Evolutionary conservation across 1,140 invertebrate genomes (phyloP), one percentile per base, ranked within the genome.

Genomic region (Ptiloglossa arizonensis): DNA sequence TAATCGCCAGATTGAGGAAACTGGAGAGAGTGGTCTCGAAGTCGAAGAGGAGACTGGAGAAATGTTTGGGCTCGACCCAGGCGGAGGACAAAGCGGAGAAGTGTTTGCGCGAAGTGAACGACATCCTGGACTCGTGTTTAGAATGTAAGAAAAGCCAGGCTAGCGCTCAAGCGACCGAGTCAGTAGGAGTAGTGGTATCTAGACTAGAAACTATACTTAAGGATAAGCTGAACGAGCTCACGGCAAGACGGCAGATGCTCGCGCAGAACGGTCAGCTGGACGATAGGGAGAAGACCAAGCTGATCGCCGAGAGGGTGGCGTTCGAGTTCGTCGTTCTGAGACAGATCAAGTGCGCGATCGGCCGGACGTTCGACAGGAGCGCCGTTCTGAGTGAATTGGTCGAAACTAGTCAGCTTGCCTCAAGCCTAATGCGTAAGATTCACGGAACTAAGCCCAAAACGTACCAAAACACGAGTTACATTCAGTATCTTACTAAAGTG

Each of bases 281-380:
- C 68, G 93, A 94, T 50, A 93, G 94, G 79, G 94, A 95, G 62
- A 95, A 94, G 85, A 89, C 95, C 72, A 94, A 95, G 85, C 92
- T 96, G 63, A 89, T 96, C 73, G 96, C 96, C 2, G 96, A 96
- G 87, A 95, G 96, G 83, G 91, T 97, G 29, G 96, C 96, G 0
- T 96, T 95, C 87, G 96, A 97, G 91, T 95, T 95, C 48, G 94
- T 96, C 24, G 91, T 96, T 62, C 91, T 96, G 46, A 92, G 93
- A 32, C 93, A 94, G 80, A 93, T 96, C 46, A 94, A 94, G 81
- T 93, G 94, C 82, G 94, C 94, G 56, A 89, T 95, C 56, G 86
- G 87, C 29, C 87, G 86, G 13, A 86, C 80, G 11, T 83, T 81
- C 56, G 86, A 91, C 38, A 88, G 81, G 62, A 89, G 83, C 41